Base-by-base conservation (phyloP, 2,797 vertebrate species). In the Rhinoraja longicauda region DNA sequence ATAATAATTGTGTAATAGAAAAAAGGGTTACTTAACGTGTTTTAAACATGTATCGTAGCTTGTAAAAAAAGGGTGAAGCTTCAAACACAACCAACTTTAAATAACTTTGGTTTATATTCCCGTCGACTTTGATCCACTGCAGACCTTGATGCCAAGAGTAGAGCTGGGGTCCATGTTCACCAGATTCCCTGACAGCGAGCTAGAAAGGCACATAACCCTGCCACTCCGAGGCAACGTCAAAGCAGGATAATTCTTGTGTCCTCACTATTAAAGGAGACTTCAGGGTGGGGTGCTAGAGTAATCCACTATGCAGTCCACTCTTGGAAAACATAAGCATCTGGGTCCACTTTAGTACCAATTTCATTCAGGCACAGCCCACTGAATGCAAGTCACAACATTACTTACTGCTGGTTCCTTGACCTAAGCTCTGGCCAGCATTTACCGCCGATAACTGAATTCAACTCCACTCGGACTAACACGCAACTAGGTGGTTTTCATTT, bases 21-120 rank as follows among this genome's bases (percentile, higher is more conserved):
- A 91, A 82, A 91, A 45, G 39, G 90, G 67, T 91, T 73, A 91
- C 90, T 91, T 73, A 91, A 91, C 88, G 88, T 72, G 88, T 91
- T 70, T 91, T 91, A 91, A 91, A 91, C 90, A 53, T 91, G 67
- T 91, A 91, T 91, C 90, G 70, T 75, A 73, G 67, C 70, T 73
- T 91, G 70, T 72, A 91, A 73, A 91, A 91, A 70, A 39, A 21
- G 39, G 39, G 90, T 53, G 90, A 91, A 91, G 39, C 70, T 73
- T 73, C 8, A 91, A 91, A 91, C 90, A 91, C 90, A 72, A 91
- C 62, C n/a, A 67, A 59, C 84, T 88, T 88, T 88, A 88, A 88
- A 88, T 88, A 84, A 88, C 84, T 88, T 88, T 88, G 84, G 84
- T 64, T 88, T 88, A 32, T 59, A 67, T 64, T 59, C 59, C 59